phyloP scores from a whole-genome alignment of 2,113 vertebrate genomes.

The Carassius gibelio region DNA sequence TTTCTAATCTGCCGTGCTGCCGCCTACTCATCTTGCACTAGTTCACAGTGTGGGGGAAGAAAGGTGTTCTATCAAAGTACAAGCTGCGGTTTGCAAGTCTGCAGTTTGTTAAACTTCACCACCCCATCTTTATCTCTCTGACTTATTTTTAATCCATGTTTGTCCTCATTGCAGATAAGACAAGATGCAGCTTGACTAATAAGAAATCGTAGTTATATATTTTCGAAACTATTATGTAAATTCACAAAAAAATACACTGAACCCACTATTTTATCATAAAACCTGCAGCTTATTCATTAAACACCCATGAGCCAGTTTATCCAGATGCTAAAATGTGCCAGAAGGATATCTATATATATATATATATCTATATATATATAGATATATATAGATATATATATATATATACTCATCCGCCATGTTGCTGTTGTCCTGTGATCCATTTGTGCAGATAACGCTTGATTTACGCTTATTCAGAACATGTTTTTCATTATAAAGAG shows the following conservation, averaged over 20 bases:
- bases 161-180: background rate
- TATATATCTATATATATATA: background rate
- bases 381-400: background rate
- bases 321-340: background rate
- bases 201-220: background rate
- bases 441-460: too few relatives aligned
- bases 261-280: background rate
- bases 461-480: too few relatives aligned
- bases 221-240: background rate
- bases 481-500: background rate
- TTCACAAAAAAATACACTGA: background rate
- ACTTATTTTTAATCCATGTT: conserved; percentile 35
- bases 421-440: background rate
- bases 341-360: background rate
- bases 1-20: conserved; percentile 56
- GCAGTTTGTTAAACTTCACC: conserved; percentile 38
- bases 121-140: conserved; percentile 7
- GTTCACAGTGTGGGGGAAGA: conserved; percentile 49
- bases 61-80: conserved; percentile 52
- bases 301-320: background rate
- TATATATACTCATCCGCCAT: background rate
- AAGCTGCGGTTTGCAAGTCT: conserved; percentile 58
- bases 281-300: background rate
- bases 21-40: conserved; percentile 64
- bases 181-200: background rate